Evolutionary conservation across 2,888 invertebrate genomes (phyloP), one percentile per base, ranked within the genome.

Genomic region (Drosophila maculinotata): DNA sequence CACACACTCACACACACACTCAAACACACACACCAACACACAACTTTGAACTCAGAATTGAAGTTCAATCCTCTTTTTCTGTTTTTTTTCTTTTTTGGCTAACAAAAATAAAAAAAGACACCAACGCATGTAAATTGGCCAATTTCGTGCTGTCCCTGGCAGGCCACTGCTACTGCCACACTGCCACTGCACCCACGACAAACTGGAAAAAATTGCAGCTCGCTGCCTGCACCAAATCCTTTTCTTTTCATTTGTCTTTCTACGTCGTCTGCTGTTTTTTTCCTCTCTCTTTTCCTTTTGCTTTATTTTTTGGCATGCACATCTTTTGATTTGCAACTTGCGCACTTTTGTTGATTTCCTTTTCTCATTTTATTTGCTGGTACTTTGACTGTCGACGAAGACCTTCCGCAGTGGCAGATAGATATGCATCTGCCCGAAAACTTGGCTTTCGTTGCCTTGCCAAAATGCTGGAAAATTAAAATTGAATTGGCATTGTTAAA

Each of bases 81-180:
- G 54, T 48, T 75, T 20, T 30, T 42, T 45, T 67, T 69, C 59
- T 54, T 52, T 57, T 48, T 75, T 52, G 53, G 53, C 52, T 63
- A 70, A 48, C 59, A 68, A 56, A 67, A 69, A 75, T 3, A 20
- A 20, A 20, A 20, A 20, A 20, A 20, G 2, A 69, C 67, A 67
- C 70, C 80, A 82, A 80, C 78, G 87, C 79, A 84, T 86, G 87
- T 81, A 83, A 83, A 83, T 83, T 83, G 83, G 87, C 87, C 83
- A 83, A 83, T 83, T 86, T 83, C 39, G 66, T 66, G 68, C 65
- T 64, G 67, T 62, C 77, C 44, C 60, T 41, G 60, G 49, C 66
- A 48, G 63, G n/a, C 63, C 63, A 66, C 49, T 36, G 42, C 41
- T n/a, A n/a, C n/a, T n/a, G n/a, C n/a, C n/a, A n/a, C n/a, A n/a